Conservation (phyloP, 2,797 vertebrate species). For the Glyptemys insculpta region DNA sequence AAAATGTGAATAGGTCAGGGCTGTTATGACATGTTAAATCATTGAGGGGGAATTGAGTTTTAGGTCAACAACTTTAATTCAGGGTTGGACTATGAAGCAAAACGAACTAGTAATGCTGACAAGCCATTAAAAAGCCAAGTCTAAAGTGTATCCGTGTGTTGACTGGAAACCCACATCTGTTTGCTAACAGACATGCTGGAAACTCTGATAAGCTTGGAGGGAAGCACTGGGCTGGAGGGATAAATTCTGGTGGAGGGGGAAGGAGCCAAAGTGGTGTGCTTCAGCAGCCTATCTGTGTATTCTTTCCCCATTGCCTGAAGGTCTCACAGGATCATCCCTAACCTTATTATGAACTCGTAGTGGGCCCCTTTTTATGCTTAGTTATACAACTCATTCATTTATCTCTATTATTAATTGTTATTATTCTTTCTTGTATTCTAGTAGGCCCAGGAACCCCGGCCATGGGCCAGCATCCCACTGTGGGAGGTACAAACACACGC, state of each 20-base stretch:
- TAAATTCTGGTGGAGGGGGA: not conserved
- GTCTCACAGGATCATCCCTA: not conserved
- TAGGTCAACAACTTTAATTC: not conserved
- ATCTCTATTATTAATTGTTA: not conserved
- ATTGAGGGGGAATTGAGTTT: not conserved
- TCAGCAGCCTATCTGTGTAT: not conserved
- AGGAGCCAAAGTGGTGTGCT: not conserved
- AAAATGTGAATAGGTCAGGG: not conserved
- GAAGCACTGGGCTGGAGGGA: not conserved
- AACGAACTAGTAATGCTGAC: not conserved
- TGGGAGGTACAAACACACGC: not conserved
- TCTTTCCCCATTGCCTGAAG: not conserved
- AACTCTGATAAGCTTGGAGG: not conserved
- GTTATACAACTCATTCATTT: not conserved
- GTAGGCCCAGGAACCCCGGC: not conserved
- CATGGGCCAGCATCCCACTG: not conserved
- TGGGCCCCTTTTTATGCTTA: not conserved
- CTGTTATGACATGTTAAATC: not conserved
- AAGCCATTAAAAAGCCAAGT: not conserved
- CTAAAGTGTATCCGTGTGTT: not conserved
- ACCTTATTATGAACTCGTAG: not conserved
- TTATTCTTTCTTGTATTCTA: not conserved
- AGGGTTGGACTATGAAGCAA: not conserved
- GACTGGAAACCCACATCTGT: not conserved
- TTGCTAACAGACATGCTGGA: not conserved